Evolutionary conservation across 1,140 invertebrate genomes (phyloP), one percentile per base, ranked within the genome.

Genomic region (Drosophila burlai): DNA sequence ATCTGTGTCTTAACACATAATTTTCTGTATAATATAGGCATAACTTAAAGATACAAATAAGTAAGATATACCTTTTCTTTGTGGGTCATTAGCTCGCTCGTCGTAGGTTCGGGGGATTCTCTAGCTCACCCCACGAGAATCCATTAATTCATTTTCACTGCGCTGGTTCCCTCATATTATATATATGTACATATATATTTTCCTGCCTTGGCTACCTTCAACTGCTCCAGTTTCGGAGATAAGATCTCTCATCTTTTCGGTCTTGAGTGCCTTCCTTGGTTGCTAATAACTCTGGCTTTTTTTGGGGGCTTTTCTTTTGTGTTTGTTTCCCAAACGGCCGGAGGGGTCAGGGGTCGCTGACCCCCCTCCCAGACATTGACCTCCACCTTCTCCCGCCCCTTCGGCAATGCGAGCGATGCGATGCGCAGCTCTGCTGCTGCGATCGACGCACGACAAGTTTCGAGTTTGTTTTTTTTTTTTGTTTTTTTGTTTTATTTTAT

Each of bases 401-500:
- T 26, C 26, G 52, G 59, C 52, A 10, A 24, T 36, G 29, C 50
- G 50, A 34, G 29, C 29, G 29, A 31, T 31, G 49, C 47, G 3
- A 47, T 49, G 47, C 24, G 47, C 29, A 49, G 26, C 49, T 29
- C 26, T 50, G 29, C 52, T 26, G 26, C 29, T 55, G 34, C 71
- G 80, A 80, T 80, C 80, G 71, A 69, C 65, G 61, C 87, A 68
- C 84, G 84, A 89, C 84, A 87, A 84, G 77, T 74, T 78, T 83
- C 76, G 31, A 61, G 72, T 77, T 10, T 34, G 2, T n/a, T n/a
- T n/a, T 36, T 29, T 26, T 76, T 52, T 83, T 67, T 62, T 76
- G 74, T 76, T 57, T 55, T 59, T 63, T 78, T 76, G 24, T 68
- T 76, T 76, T 52, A 46, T 58, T 49, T 68, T 50, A 31, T 80